Evolutionary conservation across 2,113 vertebrate species (phyloP).

Genomic region (Ardeotis arabs): DNA sequence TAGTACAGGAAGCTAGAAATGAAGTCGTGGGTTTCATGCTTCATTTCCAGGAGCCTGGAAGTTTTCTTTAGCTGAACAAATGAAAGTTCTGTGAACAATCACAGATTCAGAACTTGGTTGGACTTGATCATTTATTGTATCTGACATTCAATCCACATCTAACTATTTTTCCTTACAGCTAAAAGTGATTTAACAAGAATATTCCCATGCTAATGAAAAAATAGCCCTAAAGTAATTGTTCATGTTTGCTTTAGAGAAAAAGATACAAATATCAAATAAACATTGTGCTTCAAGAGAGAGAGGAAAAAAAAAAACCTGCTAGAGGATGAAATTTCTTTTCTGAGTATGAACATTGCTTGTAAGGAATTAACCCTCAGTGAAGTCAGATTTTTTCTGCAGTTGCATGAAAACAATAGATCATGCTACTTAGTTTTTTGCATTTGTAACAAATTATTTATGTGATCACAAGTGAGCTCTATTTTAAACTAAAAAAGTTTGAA

Average conservation of each 20-base stretch:
- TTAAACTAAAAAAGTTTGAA: background rate
- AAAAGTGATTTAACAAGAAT: background rate
- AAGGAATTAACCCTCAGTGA: background rate
- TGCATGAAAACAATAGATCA: background rate
- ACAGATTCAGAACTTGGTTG: background rate
- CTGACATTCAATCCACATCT: background rate
- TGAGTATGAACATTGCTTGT: background rate
- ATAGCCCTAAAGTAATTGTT: background rate
- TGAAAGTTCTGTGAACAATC: background rate
- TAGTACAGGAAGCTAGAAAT: background rate
- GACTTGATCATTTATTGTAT: background rate
- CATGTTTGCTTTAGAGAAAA: background rate
- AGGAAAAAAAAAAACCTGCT: background rate
- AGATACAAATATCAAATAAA: background rate
- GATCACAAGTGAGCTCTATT: background rate
- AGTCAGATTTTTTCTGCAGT: background rate
- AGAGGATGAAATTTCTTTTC: background rate
- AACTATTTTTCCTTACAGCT: background rate
- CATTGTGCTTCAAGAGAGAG: background rate
- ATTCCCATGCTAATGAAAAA: background rate
- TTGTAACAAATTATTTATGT: background rate
- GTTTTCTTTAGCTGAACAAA: background rate
- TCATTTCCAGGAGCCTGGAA: background rate
- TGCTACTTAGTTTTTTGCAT: background rate
- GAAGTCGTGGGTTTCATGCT: background rate